phyloP scores from a whole-genome alignment of 1,140 invertebrate genomes.

The Odontomachus brunneus region DNA sequence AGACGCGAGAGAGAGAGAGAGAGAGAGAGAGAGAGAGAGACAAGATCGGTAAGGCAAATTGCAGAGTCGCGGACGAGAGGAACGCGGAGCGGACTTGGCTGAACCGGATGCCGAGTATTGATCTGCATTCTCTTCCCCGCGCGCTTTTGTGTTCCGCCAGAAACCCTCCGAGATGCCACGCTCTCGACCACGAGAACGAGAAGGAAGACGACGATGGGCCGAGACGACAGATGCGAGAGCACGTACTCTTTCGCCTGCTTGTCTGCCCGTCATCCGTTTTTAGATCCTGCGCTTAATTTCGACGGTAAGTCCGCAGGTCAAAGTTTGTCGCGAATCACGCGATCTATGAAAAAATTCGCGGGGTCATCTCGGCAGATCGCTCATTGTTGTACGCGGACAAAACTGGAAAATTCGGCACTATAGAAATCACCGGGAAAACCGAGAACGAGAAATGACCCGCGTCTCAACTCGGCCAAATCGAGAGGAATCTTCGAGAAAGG shows the following conservation, averaged over 20 bases:
- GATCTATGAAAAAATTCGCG: neutral
- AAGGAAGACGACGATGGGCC: constrained; percentile 20
- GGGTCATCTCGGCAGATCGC: neutral
- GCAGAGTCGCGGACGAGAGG: neutral
- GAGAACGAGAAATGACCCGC: too few species aligned
- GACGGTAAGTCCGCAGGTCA: constrained; percentile 3
- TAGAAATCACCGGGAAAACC: too few species aligned
- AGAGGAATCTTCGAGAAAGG: too few species aligned
- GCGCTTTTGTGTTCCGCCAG: constrained; percentile 11
- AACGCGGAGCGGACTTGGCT: neutral
- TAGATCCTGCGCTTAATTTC: neutral
- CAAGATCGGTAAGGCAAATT: constrained; percentile 22
- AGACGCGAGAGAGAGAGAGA: constrained; percentile 9
- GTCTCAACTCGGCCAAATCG: too few species aligned
- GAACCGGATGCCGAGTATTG: constrained; percentile 54
- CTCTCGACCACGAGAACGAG: neutral
- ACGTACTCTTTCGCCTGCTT: neutral
- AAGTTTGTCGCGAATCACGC: constrained; percentile 2
- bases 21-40: constrained; percentile 22
- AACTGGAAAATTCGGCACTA: neutral
- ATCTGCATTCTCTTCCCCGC: constrained; percentile 57
- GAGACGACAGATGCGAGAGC: neutral
- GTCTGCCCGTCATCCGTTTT: neutral
- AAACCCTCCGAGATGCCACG: constrained; percentile 8
- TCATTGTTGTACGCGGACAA: neutral